Evolutionary conservation across 2,113 vertebrate genomes (phyloP).

Genomic region (Rhea pennata): DNA sequence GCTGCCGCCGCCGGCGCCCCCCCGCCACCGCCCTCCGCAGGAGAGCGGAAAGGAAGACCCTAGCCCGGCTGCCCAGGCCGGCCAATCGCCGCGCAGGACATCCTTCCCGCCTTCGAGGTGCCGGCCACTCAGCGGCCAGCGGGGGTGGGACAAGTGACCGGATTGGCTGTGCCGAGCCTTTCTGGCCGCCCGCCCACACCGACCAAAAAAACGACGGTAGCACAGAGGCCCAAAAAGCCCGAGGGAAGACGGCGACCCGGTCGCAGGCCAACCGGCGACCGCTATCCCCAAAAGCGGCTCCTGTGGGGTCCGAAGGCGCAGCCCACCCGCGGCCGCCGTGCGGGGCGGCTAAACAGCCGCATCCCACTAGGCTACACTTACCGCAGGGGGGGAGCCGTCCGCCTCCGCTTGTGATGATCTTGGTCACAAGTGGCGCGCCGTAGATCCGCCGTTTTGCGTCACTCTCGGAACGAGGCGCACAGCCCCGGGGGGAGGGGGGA

Average conservation of each 20-base stretch:
- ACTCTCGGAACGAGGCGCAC: slow-evolving; percentile 5
- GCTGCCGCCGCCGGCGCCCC: too few relatives aligned
- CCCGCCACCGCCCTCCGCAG: not conserved
- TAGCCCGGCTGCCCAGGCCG: not conserved
- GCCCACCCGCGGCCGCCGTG: too few relatives aligned
- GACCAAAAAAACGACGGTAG: slow-evolving; percentile 84
- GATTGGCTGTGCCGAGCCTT: not conserved
- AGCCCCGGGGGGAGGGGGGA: not conserved
- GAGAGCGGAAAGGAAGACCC: not conserved
- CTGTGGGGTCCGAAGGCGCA: too few relatives aligned
- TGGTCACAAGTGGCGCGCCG: slow-evolving; percentile 91
- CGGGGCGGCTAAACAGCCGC: not conserved
- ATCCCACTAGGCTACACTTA: slow-evolving; percentile 60
- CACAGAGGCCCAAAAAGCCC: slow-evolving; percentile 92
- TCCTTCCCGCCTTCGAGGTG: slow-evolving; percentile 41
- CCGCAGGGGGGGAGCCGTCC: slow-evolving; percentile 57
- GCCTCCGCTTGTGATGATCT: slow-evolving; percentile 85
- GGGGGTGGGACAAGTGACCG: not conserved
- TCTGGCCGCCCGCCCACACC: not conserved
- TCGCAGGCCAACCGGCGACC: too few relatives aligned
- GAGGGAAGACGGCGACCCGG: slow-evolving; percentile 53
- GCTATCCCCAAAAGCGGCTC: not conserved
- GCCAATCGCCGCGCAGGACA: not conserved
- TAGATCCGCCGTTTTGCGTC: slow-evolving; percentile 74
- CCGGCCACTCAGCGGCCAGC: not conserved